Percentiles rank a stretch among this genome's conserved stretches.
phyloP scores from a whole-genome alignment of 2,797 vertebrate genomes.

The Cryptoprocta ferox region DNA sequence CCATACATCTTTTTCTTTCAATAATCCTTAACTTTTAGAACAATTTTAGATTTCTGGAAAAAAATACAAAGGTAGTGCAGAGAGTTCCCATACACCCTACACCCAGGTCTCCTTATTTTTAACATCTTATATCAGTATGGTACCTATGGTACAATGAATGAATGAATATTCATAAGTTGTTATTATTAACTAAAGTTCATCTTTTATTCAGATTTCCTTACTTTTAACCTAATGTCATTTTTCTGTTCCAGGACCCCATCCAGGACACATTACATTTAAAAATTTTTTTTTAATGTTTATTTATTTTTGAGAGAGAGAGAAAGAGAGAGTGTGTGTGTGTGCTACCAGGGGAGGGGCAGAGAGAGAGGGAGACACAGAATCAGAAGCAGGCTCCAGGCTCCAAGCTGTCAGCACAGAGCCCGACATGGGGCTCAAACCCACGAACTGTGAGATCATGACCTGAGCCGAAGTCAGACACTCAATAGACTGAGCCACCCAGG shows the following conservation, averaged over 20 bases:
- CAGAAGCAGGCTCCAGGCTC: too few species aligned
- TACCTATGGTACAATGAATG: background rate
- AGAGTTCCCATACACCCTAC: background rate
- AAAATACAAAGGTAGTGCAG: background rate
- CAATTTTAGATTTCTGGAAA: background rate
- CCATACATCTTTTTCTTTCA: background rate
- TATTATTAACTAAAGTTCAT: background rate
- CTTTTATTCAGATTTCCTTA: background rate
- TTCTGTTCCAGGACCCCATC: background rate
- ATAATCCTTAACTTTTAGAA: slow-evolving; percentile 3
- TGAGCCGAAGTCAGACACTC: too few species aligned
- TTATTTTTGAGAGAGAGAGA: too few species aligned
- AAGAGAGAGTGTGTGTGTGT: too few species aligned
- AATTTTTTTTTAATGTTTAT: too few species aligned
- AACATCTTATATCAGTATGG: background rate
- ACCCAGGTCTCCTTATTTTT: background rate
- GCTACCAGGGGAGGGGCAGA: too few species aligned
- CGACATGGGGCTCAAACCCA: too few species aligned
- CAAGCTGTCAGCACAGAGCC: too few species aligned
- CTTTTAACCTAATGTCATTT: background rate
- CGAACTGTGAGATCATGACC: too few species aligned
- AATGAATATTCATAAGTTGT: background rate
- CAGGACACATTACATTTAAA: background rate
- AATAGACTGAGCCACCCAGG: too few species aligned
- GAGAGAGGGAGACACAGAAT: too few species aligned